Evolutionary conservation across 2,113 vertebrate genomes (phyloP).

Genomic region (Nothobranchius kuhntae): DNA sequence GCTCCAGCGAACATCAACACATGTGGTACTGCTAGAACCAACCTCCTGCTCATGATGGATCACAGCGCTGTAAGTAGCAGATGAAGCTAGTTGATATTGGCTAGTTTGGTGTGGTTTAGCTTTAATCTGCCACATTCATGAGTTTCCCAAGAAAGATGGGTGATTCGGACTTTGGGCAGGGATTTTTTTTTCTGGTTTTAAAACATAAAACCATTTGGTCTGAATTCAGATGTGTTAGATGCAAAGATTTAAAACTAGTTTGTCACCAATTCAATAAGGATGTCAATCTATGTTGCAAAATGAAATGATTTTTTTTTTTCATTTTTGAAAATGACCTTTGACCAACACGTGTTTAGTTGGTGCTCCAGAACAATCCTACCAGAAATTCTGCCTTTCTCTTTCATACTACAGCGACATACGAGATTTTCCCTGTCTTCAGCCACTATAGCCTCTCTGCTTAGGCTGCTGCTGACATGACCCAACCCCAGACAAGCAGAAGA

Average conservation of each 20-base stretch:
- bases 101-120: slow-evolving; percentile 28
- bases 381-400: too few relatives aligned
- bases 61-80: slow-evolving; percentile 37
- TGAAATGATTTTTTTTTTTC: not conserved
- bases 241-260: not conserved
- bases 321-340: not conserved
- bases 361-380: too few relatives aligned
- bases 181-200: slow-evolving; percentile 10
- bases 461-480: too few relatives aligned
- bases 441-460: too few relatives aligned
- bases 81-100: slow-evolving; percentile 35
- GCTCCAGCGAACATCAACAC: slow-evolving; percentile 4
- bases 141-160: slow-evolving; percentile 40
- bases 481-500: too few relatives aligned
- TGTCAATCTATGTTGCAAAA: not conserved
- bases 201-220: slow-evolving; percentile 31
- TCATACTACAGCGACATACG: too few relatives aligned
- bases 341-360: too few relatives aligned
- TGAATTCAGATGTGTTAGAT: slow-evolving; percentile 25
- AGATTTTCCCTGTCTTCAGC: too few relatives aligned
- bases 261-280: not conserved
- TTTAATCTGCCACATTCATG: slow-evolving; percentile 40
- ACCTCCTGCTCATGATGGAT: slow-evolving; percentile 57
- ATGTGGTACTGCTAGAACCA: slow-evolving; percentile 33
- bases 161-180: slow-evolving; percentile 13